phyloP scores from a whole-genome alignment of 2,797 vertebrate genomes.

The Gymnodraco acuticeps region DNA sequence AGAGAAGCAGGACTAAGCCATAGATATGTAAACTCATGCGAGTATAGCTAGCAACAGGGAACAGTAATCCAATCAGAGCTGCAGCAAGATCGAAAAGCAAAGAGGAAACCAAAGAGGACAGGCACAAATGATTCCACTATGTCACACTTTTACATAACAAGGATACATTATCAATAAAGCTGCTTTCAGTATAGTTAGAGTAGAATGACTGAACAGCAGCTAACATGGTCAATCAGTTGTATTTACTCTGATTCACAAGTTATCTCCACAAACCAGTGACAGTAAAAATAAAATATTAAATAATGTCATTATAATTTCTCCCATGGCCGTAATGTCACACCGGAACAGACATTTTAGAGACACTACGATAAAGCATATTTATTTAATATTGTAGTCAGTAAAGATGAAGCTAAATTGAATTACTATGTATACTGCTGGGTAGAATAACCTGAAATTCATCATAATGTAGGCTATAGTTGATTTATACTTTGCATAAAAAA shows the following conservation, averaged over 20 bases:
- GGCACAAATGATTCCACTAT: constrained; percentile 7
- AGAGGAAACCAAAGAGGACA: constrained; percentile 13
- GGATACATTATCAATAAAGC: constrained; percentile 19
- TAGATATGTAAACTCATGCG: constrained; percentile 34
- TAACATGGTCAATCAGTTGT: not conserved
- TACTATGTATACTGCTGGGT: no score
- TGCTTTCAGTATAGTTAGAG: constrained; percentile 3
- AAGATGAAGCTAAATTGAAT: no score
- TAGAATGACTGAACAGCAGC: not conserved
- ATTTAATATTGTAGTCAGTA: no score
- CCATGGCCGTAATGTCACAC: not conserved
- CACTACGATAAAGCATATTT: no score
- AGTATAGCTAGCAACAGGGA: not conserved
- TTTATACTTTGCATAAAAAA: no score
- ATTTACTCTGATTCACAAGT: constrained; percentile 2
- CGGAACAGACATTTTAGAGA: no score
- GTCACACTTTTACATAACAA: constrained; percentile 28
- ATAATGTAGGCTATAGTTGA: no score
- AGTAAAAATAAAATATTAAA: no score
- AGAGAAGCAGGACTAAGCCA: constrained; percentile 10
- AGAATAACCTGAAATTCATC: no score
- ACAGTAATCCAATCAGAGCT: constrained; percentile 56
- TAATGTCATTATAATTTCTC: not conserved
- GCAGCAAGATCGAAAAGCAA: not conserved
- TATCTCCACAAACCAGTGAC: not conserved